Base-by-base conservation (phyloP, 1,140 invertebrate species). In the Tribolium madens region DNA sequence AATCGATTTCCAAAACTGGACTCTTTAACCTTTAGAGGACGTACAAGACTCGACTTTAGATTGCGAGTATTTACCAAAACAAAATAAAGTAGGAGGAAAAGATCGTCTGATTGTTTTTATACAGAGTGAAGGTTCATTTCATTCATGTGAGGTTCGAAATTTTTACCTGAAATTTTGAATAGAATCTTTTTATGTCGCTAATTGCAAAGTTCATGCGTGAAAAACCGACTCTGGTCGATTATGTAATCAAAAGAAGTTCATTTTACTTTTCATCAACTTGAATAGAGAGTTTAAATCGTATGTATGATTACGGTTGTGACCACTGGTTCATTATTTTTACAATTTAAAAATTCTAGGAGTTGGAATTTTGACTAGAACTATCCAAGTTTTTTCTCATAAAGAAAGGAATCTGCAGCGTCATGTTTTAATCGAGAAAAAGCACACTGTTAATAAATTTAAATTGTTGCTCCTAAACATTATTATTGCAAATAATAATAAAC, bases 221-320 rank as follows among this genome's bases (percentile, higher is more conserved):
- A 64, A 64, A 64, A n/a, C 31, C 18, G 57, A 64, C 18, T 9
- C 57, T 64, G 31, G 7, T 64, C 57, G 57, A 64, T 64, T 64
- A 64, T 21, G 57, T 18, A 64, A 64, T 64, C 57, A 64, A 64
- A 64, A 64, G 57, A 64, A 64, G 14, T 64, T 64, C 21, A 64
- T 64, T 64, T 64, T 64, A 21, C 57, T 64, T 64, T 64, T 64
- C 9, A 47, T 3, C 2, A 47, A 47, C 5, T 47, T 47, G 5
- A 47, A 47, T 47, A n/a, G n/a, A 47, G 46, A 13, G 46, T 47
- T 47, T 47, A 47, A 47, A 47, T 3, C 12, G 46, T 13, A 2
- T 13, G 5, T 47, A 47, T 5, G 9, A 47, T 47, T 47, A 13
- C 2, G n/a, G 46, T 47, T 13, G 3, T 5, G 10, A 47, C 3